Evolutionary conservation across 2,888 invertebrate species (phyloP).

Genomic region (Syritta pipiens): DNA sequence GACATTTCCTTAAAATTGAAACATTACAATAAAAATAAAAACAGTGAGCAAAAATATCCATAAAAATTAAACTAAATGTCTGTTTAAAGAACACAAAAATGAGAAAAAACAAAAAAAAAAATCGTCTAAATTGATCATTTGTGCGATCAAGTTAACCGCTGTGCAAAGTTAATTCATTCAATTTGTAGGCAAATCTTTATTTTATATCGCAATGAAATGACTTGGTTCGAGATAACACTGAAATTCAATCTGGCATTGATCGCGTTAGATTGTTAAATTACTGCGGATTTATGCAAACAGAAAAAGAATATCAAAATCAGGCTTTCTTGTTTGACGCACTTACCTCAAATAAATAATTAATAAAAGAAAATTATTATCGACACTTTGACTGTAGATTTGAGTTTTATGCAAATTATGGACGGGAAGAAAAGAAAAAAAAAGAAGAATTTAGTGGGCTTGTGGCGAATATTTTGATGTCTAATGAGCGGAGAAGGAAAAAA

Average conservation of each 20-base stretch:
- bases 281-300: conserved; percentile 20
- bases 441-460: no score
- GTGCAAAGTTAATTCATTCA: conserved; percentile 42
- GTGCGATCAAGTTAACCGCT: conserved; percentile 4
- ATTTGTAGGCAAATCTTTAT: conserved; percentile 48
- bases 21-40: conserved; percentile 31
- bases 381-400: not conserved
- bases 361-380: not conserved
- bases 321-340: not conserved
- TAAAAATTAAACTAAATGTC: conserved; percentile 21
- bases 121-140: not conserved
- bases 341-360: not conserved
- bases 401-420: no score
- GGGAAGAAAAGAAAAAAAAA: no score
- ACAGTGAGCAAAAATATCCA: conserved; percentile 20
- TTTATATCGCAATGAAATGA: conserved; percentile 40
- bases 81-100: not conserved
- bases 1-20: conserved; percentile 16
- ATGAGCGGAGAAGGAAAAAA: no score
- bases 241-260: conserved; percentile 39
- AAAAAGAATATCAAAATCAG: conserved; percentile 1
- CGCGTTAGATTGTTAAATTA: conserved; percentile 23
- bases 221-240: conserved; percentile 27
- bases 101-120: conserved; percentile 1
- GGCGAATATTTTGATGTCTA: no score